Conservation (phyloP, 2,797 vertebrate genomes). For the Amniataba percoides region DNA sequence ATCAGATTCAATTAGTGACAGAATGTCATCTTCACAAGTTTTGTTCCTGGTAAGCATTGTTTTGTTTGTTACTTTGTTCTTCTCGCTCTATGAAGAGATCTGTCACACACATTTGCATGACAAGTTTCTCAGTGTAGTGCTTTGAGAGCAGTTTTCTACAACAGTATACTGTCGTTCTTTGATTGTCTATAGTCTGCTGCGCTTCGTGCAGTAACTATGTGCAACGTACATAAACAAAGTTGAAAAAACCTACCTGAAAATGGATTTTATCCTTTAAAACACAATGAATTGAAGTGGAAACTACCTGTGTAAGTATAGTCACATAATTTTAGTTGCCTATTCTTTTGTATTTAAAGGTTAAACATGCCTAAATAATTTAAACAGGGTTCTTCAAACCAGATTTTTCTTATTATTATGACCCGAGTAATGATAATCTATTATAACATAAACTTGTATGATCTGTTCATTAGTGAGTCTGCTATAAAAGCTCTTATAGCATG, state of each 20-base stretch:
- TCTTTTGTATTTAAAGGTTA: background rate
- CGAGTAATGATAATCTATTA: background rate
- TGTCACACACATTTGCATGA: slow-evolving; percentile 81
- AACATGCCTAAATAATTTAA: background rate
- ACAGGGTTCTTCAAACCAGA: background rate
- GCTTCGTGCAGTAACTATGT: slow-evolving; percentile 1
- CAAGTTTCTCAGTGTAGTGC: slow-evolving; percentile 73
- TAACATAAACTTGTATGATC: slow-evolving; percentile 1
- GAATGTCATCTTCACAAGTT: slow-evolving; percentile 80
- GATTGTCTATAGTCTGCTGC: slow-evolving; percentile 20
- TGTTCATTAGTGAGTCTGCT: background rate
- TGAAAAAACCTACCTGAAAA: background rate
- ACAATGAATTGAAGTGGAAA: background rate
- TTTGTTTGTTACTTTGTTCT: slow-evolving; percentile 79
- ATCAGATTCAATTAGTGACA: slow-evolving; percentile 81
- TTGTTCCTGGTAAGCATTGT: slow-evolving; percentile 80
- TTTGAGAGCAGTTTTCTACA: slow-evolving; percentile 62
- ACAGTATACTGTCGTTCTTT: slow-evolving; percentile 37
- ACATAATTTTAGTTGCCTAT: background rate
- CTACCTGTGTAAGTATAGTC: background rate
- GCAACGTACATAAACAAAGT: background rate
- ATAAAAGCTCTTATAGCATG: background rate
- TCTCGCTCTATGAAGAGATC: slow-evolving; percentile 76
- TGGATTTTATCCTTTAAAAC: slow-evolving; percentile 7
- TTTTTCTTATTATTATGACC: background rate